These are phyloP conservation scores for Liolophura sinensis DNA, from an alignment of 1,140 invertebrate species.

Conservation along the genomic window DNA sequence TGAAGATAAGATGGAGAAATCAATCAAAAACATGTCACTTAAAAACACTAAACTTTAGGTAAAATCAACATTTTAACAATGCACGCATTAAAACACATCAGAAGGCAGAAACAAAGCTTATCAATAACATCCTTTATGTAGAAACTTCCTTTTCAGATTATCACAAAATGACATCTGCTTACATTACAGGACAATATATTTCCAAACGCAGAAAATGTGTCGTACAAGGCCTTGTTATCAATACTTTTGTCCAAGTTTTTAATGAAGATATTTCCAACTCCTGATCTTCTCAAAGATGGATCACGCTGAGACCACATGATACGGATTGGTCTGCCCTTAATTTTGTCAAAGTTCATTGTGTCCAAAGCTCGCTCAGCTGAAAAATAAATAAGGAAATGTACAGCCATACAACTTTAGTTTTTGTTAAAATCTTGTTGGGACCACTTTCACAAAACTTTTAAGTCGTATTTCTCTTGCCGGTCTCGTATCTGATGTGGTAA, in stretches of 20 bases:
- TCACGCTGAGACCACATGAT: conserved; percentile 99
- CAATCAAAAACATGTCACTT: too few species aligned
- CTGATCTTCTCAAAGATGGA: conserved; percentile 96
- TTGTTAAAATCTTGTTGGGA: too few species aligned
- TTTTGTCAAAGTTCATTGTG: conserved; percentile 99
- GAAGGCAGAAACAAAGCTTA: background rate
- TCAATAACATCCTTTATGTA: background rate
- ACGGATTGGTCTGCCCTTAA: conserved; percentile 95
- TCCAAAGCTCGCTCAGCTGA: conserved; percentile 97
- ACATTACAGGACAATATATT: conserved; percentile 99
- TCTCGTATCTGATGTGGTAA: too few species aligned
- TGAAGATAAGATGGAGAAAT: too few species aligned
- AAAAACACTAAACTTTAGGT: too few species aligned
- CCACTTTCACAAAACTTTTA: too few species aligned
- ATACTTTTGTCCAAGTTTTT: conserved; percentile 99
- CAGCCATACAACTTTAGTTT: too few species aligned
- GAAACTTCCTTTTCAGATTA: background rate
- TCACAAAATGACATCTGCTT: background rate
- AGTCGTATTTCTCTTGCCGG: too few species aligned
- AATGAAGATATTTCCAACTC: conserved; percentile 99
- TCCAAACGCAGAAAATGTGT: conserved; percentile 99
- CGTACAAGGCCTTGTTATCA: conserved; percentile 99
- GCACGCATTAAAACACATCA: background rate
- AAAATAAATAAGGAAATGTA: conserved; percentile 25
- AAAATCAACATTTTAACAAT: too few species aligned